Conservation (phyloP, 1,140 invertebrate genomes). For the Drosophila mayri region DNA sequence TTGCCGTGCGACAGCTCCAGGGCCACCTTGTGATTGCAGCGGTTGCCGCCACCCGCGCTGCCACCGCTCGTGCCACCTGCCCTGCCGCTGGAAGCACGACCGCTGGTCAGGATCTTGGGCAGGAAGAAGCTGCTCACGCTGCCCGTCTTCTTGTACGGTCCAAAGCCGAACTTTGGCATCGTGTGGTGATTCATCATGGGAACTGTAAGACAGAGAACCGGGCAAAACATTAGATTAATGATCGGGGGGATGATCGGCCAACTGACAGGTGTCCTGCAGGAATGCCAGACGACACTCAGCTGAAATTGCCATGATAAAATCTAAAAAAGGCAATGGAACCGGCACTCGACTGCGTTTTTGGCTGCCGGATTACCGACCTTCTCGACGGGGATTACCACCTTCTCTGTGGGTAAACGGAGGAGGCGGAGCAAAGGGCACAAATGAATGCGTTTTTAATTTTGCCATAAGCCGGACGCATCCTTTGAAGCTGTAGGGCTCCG, state of each 20-base stretch:
- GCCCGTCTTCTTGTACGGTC: slow-evolving; percentile 79
- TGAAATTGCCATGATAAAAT: slow-evolving; percentile 47
- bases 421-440: slow-evolving; percentile 19
- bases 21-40: slow-evolving; percentile 86
- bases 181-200: slow-evolving; percentile 90
- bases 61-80: slow-evolving; percentile 21
- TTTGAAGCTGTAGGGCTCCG: slow-evolving; percentile 24
- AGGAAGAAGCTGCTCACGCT: slow-evolving; percentile 85
- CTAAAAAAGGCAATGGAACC: slow-evolving; percentile 28
- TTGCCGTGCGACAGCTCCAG: slow-evolving; percentile 92
- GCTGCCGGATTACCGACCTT: slow-evolving; percentile 39
- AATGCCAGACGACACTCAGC: slow-evolving; percentile 35
- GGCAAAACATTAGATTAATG: slow-evolving; percentile 58
- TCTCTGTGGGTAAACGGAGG: slow-evolving; percentile 22
- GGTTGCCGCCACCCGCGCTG: slow-evolving; percentile 24
- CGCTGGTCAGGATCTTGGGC: slow-evolving; percentile 82
- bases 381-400: slow-evolving; percentile 29
- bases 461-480: slow-evolving; percentile 68
- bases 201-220: slow-evolving; percentile 85
- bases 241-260: slow-evolving; percentile 39
- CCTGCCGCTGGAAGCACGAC: slow-evolving; percentile 60
- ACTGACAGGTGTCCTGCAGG: slow-evolving; percentile 28
- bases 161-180: slow-evolving; percentile 89
- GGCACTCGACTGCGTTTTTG: slow-evolving; percentile 15
- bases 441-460: slow-evolving; percentile 83